phyloP scores from a whole-genome alignment of 2,797 vertebrate genomes.

The Leptodactylus fallax region DNA sequence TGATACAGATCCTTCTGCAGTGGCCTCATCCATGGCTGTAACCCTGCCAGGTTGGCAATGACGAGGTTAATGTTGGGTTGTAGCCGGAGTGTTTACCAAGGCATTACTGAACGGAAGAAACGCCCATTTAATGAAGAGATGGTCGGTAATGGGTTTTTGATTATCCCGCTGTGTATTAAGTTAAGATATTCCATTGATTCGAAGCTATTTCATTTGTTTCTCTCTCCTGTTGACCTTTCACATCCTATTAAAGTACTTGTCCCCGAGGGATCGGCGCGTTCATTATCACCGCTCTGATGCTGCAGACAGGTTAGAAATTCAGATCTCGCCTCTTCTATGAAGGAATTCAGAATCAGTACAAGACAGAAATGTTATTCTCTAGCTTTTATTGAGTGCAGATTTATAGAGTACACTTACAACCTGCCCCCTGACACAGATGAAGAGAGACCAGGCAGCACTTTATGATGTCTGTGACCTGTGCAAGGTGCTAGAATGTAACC shows the following conservation, averaged over 20 bases:
- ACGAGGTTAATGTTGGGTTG: constrained; percentile 30
- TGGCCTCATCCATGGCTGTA: background rate
- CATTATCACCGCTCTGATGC: constrained; percentile 49
- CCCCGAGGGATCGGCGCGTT: constrained; percentile 40
- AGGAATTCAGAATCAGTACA: background rate
- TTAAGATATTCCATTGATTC: constrained; percentile 60
- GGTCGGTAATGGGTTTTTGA: constrained; percentile 58
- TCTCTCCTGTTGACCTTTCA: constrained; percentile 61
- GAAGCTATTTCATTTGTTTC: constrained; percentile 56
- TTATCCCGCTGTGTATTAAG: constrained; percentile 57
- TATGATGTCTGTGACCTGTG: background rate
- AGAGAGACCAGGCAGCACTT: background rate
- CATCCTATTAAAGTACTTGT: constrained; percentile 53
- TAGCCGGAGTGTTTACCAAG: constrained; percentile 47
- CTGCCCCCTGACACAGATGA: background rate
- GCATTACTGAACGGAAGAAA: constrained; percentile 23
- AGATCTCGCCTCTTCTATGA: background rate
- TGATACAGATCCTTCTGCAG: background rate
- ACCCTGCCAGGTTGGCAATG: background rate
- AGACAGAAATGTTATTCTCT: background rate
- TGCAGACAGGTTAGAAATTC: constrained; percentile 12
- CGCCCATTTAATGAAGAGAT: constrained; percentile 60
- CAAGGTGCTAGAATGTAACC: background rate
- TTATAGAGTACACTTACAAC: background rate
- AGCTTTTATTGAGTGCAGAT: no score